Base-by-base conservation (phyloP, 2,888 invertebrate species). In the Nephrotoma guestfalica region DNA sequence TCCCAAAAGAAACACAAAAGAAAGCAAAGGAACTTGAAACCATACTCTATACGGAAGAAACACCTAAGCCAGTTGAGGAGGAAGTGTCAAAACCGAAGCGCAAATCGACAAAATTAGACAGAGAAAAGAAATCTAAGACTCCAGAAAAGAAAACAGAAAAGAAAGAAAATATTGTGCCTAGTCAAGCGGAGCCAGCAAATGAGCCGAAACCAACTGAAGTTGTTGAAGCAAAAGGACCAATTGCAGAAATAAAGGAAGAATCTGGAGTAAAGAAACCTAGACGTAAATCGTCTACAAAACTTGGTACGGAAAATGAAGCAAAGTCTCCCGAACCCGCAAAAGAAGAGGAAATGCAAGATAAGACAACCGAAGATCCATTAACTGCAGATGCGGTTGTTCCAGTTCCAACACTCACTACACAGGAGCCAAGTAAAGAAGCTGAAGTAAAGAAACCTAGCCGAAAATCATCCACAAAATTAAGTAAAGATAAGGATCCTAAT, bases 401-500 rank as follows among this genome's bases (percentile, higher is more conserved):
- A 43, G 4, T 9, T 43, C 7, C 88, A 86, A 87, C 87, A 47
- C 42, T 86, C 7, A 87, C 86, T 41, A 88, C 87, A 9, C 43
- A 43, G 9, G 43, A 43, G 9, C 43, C 3, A 7, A 43, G 9
- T 6, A 9, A 6, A 9, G 71, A 71, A 30, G 45, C 87, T 85
- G 86, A 87, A 87, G 87, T 87, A 86, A 87, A 43, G 43, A 45
- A 87, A 88, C 87, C 57, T 87, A 86, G 88, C 87, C 86, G 88
- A 42, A 88, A 89, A 86, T 45, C 87, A 88, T 86, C 41, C 30
- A 47, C 47, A 9, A 71, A 71, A 30, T 71, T 71, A 71, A 43
- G 41, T 88, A 87, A 87, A 88, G 9, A 87, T 88, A 86, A 87
- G 83, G 86, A 89, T 87, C 86, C 87, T 30, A 87, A 88, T 86